Evolutionary conservation across 2,797 vertebrate genomes (phyloP).

Genomic region (Sebastes oblongus): DNA sequence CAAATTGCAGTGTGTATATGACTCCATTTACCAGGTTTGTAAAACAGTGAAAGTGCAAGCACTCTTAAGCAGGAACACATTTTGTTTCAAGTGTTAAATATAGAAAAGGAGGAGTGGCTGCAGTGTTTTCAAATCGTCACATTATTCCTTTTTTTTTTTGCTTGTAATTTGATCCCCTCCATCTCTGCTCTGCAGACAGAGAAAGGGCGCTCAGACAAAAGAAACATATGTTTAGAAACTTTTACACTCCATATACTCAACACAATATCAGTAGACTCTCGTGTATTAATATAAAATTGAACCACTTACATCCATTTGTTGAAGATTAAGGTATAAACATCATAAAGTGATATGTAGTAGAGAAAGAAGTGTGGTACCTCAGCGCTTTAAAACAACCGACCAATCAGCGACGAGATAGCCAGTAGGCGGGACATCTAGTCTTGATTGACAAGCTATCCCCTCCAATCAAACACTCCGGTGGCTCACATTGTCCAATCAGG

Average conservation of each 20-base stretch:
- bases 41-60: slow-evolving; percentile 30
- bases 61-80: slow-evolving; percentile 20
- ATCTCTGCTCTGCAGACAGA: slow-evolving; percentile 28
- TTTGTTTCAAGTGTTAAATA: slow-evolving; percentile 65
- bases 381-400: slow-evolving; percentile 68
- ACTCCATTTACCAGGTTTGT: neutral
- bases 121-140: slow-evolving; percentile 51
- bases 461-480: slow-evolving; percentile 61
- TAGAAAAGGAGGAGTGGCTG: slow-evolving; percentile 72
- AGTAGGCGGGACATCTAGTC: slow-evolving; percentile 24
- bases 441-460: slow-evolving; percentile 30
- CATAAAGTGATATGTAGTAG: slow-evolving; percentile 7
- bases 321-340: slow-evolving; percentile 17
- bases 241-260: neutral
- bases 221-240: slow-evolving; percentile 30
- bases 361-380: slow-evolving; percentile 9
- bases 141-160: slow-evolving; percentile 47
- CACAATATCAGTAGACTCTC: neutral
- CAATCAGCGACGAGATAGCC: slow-evolving; percentile 61
- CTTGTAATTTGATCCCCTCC: slow-evolving; percentile 70
- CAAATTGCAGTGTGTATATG: neutral
- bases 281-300: neutral
- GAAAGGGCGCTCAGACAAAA: slow-evolving; percentile 66
- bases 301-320: slow-evolving; percentile 25
- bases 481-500: slow-evolving; percentile 69